phyloP scores from a whole-genome alignment of 2,888 invertebrate genomes.

The Morinoia aosen region DNA sequence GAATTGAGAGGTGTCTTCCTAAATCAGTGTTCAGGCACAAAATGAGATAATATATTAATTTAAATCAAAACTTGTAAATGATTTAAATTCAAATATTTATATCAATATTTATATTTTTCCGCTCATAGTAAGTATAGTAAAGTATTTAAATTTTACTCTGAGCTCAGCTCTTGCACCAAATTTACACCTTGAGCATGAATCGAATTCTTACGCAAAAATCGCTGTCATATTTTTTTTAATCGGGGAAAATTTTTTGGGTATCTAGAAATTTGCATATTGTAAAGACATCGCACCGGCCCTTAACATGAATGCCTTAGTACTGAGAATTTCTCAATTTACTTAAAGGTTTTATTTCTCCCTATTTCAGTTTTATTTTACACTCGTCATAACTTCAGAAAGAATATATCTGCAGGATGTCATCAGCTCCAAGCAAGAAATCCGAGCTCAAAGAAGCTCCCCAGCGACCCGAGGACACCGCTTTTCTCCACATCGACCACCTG shows the following conservation, averaged over 20 bases:
- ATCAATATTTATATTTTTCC: neutral
- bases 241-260: neutral
- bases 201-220: neutral
- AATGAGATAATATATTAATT: no score
- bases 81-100: no score
- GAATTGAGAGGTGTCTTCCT: no score
- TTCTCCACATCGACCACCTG: constrained; percentile 33
- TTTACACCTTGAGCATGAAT: neutral
- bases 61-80: no score
- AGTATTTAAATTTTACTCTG: neutral
- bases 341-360: neutral
- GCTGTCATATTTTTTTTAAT: neutral
- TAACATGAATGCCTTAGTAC: neutral
- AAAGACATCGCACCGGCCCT: neutral
- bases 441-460: neutral
- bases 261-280: neutral
- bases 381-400: neutral
- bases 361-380: neutral
- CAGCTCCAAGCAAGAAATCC: neutral
- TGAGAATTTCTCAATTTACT: neutral
- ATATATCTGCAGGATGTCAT: neutral
- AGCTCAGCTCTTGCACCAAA: neutral
- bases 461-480: neutral
- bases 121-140: neutral
- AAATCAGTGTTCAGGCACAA: no score